A percentile compares a stretch with the other conserved stretches of the same genome.
phyloP scores from a whole-genome alignment of 2,888 invertebrate genomes.

The Lochmaea capreae region DNA sequence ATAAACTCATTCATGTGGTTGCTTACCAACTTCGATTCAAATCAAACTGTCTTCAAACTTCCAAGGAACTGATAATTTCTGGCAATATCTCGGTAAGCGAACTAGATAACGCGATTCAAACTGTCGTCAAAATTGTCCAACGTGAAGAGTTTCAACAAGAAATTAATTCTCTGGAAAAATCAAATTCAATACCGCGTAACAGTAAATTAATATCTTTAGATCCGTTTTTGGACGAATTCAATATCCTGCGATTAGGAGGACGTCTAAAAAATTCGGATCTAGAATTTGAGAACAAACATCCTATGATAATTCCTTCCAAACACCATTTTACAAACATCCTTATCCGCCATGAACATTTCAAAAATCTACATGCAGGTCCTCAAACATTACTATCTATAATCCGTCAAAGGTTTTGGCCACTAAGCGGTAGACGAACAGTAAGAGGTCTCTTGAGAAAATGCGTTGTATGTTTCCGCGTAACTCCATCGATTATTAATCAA shows the following conservation, averaged over 20 bases:
- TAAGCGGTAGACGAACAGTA: background rate
- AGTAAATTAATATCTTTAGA: too few relatives aligned
- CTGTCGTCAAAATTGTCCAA: too few relatives aligned
- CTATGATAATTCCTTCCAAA: constrained; percentile 16
- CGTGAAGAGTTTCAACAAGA: too few relatives aligned
- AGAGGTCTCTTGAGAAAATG: background rate
- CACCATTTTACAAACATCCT: constrained; percentile 17
- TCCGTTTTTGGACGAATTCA: background rate
- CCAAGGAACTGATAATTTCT: background rate
- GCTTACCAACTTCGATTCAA: too few relatives aligned
- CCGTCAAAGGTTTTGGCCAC: background rate
- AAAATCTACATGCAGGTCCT: background rate
- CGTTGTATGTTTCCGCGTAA: background rate
- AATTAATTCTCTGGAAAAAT: too few relatives aligned
- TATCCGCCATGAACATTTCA: background rate
- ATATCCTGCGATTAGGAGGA: constrained; percentile 16
- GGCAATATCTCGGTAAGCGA: background rate
- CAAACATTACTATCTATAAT: background rate
- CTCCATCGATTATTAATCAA: constrained; percentile 20
- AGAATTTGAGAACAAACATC: constrained; percentile 18
- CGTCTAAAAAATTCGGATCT: constrained; percentile 15
- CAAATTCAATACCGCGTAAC: too few relatives aligned
- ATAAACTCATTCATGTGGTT: too few relatives aligned
- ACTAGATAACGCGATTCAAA: too few relatives aligned
- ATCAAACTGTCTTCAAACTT: too few relatives aligned